phyloP scores from a whole-genome alignment of 2,797 vertebrate species.

The Epinephelus malabaricus region DNA sequence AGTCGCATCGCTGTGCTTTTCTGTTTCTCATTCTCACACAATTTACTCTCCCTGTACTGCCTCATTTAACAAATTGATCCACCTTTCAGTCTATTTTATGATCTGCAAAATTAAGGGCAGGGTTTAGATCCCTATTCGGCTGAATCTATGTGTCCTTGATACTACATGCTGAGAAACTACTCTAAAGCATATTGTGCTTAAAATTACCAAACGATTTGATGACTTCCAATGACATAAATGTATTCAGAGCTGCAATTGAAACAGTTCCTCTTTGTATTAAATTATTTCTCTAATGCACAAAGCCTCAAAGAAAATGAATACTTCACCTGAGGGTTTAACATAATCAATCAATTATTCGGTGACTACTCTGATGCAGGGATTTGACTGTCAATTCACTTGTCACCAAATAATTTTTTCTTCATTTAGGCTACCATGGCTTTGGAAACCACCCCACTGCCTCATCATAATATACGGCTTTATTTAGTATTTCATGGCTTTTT shows the following conservation, averaged over 20 bases:
- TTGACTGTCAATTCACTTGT: conserved; percentile 57
- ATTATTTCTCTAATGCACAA: conserved; percentile 53
- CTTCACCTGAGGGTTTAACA: conserved; percentile 64
- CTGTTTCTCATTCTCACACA: conserved; percentile 83
- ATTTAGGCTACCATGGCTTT: conserved; percentile 63
- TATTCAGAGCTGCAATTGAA: conserved; percentile 87
- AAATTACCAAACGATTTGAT: conserved; percentile 72
- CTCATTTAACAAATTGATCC: conserved; percentile 89
- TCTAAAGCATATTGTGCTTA: conserved; percentile 47
- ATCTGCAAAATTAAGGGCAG: conserved; percentile 81
- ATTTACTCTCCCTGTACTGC: conserved; percentile 83
- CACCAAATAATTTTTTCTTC: conserved; percentile 68
- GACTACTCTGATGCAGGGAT: conserved; percentile 60
- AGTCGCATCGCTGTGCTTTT: conserved; percentile 80
- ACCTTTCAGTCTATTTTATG: conserved; percentile 86
- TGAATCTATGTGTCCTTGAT: conserved; percentile 66
- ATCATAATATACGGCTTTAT: conserved; percentile 61
- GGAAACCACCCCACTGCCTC: conserved; percentile 60
- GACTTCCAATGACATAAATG: conserved; percentile 82
- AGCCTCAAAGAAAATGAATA: conserved; percentile 60
- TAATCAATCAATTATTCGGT: conserved; percentile 73
- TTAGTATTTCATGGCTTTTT: conserved; percentile 74
- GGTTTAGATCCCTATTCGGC: conserved; percentile 76
- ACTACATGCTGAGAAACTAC: conserved; percentile 40
- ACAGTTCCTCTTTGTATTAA: conserved; percentile 51